phyloP scores from a whole-genome alignment of 2,888 invertebrate genomes.

The Campoletis raptor region DNA sequence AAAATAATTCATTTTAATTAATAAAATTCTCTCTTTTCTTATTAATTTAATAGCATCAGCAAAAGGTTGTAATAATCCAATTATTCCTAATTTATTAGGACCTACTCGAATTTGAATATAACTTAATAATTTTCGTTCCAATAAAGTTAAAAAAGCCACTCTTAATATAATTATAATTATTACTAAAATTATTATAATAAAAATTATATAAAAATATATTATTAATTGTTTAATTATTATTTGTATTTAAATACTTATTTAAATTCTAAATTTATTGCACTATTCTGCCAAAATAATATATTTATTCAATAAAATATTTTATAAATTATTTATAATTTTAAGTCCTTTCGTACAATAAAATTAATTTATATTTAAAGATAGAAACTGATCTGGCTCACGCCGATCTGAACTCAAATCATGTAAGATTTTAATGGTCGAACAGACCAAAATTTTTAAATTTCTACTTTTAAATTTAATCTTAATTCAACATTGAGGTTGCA shows the following conservation, averaged over 20 bases:
- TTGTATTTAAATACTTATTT: constrained; percentile 85
- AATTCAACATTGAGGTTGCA: constrained; percentile 97
- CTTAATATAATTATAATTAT: no score
- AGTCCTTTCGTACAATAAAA: constrained; percentile 93
- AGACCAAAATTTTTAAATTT: constrained; percentile 89
- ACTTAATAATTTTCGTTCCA: background rate
- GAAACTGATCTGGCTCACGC: constrained; percentile 94
- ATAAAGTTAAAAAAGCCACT: no score
- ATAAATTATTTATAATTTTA: constrained; percentile 86
- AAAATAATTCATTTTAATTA: constrained; percentile 4
- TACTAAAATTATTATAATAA: constrained; percentile 77
- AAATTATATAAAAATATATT: constrained; percentile 85
- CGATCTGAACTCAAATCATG: constrained; percentile 96
- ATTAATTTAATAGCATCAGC: constrained; percentile 23
- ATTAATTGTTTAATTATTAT: constrained; percentile 84
- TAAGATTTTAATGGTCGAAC: constrained; percentile 94
- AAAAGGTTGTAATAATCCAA: constrained; percentile 16
- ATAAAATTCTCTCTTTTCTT: background rate
- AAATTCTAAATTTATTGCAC: constrained; percentile 91
- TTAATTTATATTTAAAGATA: constrained; percentile 88
- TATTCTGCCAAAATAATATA: constrained; percentile 89
- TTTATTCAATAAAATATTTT: constrained; percentile 80
- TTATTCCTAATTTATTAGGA: background rate
- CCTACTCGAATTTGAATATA: constrained; percentile 16
- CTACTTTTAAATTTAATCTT: constrained; percentile 89